Evolutionary conservation across 2,888 invertebrate genomes (phyloP), one percentile per base, ranked within the genome.

Genomic region (Epirrhoe alternata): DNA sequence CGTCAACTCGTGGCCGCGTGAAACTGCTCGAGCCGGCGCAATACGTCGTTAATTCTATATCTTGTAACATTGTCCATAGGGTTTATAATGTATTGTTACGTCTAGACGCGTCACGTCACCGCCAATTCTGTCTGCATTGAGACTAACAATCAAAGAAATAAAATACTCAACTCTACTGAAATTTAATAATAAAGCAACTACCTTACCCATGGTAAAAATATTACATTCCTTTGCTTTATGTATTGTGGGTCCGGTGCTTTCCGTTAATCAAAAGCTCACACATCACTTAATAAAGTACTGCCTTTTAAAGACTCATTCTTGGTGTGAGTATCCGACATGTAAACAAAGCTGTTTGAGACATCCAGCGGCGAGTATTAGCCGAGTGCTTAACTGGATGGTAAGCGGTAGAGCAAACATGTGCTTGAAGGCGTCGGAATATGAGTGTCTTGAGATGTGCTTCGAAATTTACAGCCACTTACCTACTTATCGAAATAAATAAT

Each of bases 351-450:
- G 79, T 84, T 80, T 80, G 82, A 82, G 78, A 81, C 79, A 78
- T 80, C 77, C 75, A 77, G 73, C 74, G 77, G 72, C 72, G 64
- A 61, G 71, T 73, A 78, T 80, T 79, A 76, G 78, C 72, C 66
- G 76, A 78, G 78, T 80, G 79, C 77, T 82, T 84, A 86, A 89
- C 84, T 82, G 80, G 75, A 72, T 75, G 84, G 84, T 91, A 92
- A 92, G 86, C 89, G 85, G 85, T 85, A 88, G 85, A 76, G 75
- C 83, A 91, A 90, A 91, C 86, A 90, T 82, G 79, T 73, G 16
- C 38, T 81, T 77, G 79, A 82, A 80, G 83, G 82, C 82, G 80
- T 82, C 71, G 77, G 75, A 78, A 81, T 79, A 74, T 69, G 50
- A 50, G 51, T 33, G 7, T 30, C 76, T 74, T 71, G 57, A 68